Evolutionary conservation across 2,113 vertebrate genomes (phyloP), one percentile per base, ranked within the genome.

Genomic region (Hippocampus comes): DNA sequence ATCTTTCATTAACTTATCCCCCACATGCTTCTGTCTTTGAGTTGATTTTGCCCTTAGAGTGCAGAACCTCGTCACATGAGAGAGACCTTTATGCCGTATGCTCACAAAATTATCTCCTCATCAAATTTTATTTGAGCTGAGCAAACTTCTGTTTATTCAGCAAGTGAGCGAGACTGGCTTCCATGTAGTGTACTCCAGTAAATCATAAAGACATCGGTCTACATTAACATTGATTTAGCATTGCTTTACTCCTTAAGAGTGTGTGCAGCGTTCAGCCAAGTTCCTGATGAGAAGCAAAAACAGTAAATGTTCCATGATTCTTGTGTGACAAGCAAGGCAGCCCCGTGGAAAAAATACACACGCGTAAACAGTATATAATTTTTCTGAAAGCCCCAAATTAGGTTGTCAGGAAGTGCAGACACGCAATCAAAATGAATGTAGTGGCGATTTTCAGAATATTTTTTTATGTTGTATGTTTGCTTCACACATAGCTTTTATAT

Each of bases 101-200:
- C 85, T 90, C n/a, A 73, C 84, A 88, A 88, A 90, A 91, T 90
- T 86, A 90, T 90, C 86, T 87, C 84, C 89, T 85, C 84, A 87
- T 91, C 81, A 91, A 88, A 89, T 86, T 90, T 88, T 86, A 88
- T 90, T 88, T 87, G 77, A 83, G 83, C 81, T 69, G 68, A 86
- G 80, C 86, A 74, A 79, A 85, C 84, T 84, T 81, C 59, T 89
- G 84, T 89, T 90, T 85, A 82, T 87, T 74, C 78, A 87, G 77
- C 63, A 6, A 82, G 77, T 76, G 76, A 74, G 78, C 30, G 78
- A 77, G 77, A 63, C 81, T 74, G 79, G 75, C 72, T 71, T 77
- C 63, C 78, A 76, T 73, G 79, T 82, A 56, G 70, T 23, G 73
- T 27, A 67, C 82, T 82, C 71, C 80, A 68, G 75, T 80, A 87